These are phyloP conservation scores for Lepidurus couesii DNA, from an alignment of 1,140 invertebrate genomes.

Conservation along the genomic window DNA sequence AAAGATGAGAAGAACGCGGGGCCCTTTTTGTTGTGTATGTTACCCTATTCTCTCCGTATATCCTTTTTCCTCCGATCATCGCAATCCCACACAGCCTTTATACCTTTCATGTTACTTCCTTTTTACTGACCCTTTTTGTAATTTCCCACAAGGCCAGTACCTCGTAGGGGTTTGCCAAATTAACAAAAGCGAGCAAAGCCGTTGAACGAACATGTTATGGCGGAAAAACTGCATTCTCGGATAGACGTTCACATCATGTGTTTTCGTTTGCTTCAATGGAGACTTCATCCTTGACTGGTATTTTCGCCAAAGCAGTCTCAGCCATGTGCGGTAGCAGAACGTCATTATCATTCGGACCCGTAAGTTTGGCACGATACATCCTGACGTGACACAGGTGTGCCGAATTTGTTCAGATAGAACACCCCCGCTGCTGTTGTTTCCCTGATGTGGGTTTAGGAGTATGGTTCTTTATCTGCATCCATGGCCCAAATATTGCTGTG, in stretches of 20 bases:
- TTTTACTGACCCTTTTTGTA: constrained; percentile 19
- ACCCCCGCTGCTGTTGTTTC: background rate
- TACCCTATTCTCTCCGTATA: background rate
- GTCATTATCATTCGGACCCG: background rate
- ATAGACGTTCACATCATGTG: background rate
- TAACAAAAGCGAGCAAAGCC: constrained; percentile 10
- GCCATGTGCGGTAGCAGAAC: constrained; percentile 6
- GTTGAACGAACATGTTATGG: constrained; percentile 6
- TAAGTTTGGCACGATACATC: background rate
- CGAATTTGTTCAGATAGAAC: background rate
- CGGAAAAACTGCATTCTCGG: background rate
- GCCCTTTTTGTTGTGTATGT: background rate
- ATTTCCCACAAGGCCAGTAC: background rate
- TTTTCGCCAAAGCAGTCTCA: background rate
- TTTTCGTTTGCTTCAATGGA: background rate
- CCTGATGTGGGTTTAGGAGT: too few relatives aligned
- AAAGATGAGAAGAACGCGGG: constrained; percentile 13
- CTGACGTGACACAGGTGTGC: background rate
- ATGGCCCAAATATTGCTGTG: too few relatives aligned
- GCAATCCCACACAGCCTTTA: background rate
- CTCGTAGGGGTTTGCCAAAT: constrained; percentile 18
- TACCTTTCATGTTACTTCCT: constrained; percentile 12
- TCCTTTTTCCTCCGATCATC: background rate
- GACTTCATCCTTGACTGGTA: background rate
- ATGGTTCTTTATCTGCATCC: too few relatives aligned